phyloP scores from a whole-genome alignment of 1,140 invertebrate genomes.

The Leptinotarsa texana region DNA sequence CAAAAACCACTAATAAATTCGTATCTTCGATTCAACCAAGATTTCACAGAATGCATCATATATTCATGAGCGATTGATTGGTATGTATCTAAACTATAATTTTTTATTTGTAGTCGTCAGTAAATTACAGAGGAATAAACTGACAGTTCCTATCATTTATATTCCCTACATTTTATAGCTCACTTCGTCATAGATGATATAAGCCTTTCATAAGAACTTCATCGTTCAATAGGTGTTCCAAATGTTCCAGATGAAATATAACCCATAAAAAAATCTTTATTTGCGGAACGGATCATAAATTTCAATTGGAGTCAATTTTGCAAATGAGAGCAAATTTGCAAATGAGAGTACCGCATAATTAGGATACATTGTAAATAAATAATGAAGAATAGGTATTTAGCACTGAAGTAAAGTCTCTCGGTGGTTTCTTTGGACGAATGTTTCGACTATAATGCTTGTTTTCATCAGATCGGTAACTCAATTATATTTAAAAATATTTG shows the following conservation, averaged over 20 bases:
- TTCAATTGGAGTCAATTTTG: background rate
- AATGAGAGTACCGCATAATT: background rate
- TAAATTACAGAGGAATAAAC: background rate
- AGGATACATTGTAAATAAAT: background rate
- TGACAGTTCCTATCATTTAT: background rate
- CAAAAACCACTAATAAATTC: too few relatives aligned
- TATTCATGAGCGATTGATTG: too few relatives aligned
- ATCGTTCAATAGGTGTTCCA: background rate
- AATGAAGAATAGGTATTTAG: background rate
- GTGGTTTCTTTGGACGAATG: too few relatives aligned
- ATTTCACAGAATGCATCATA: too few relatives aligned
- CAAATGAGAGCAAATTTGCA: conserved; percentile 4
- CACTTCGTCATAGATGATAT: background rate
- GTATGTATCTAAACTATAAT: too few relatives aligned
- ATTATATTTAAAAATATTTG: too few relatives aligned
- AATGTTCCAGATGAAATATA: conserved; percentile 23
- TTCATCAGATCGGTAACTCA: too few relatives aligned
- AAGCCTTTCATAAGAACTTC: background rate
- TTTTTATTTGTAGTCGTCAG: background rate
- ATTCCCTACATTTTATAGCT: background rate
- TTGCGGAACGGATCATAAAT: background rate
- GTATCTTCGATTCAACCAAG: too few relatives aligned
- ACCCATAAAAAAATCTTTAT: conserved; percentile 19
- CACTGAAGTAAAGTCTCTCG: too few relatives aligned
- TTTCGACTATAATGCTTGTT: too few relatives aligned